These are phyloP conservation scores for Atopsyche davidsoni DNA, from an alignment of 1,140 invertebrate species.

Conservation along the genomic window DNA sequence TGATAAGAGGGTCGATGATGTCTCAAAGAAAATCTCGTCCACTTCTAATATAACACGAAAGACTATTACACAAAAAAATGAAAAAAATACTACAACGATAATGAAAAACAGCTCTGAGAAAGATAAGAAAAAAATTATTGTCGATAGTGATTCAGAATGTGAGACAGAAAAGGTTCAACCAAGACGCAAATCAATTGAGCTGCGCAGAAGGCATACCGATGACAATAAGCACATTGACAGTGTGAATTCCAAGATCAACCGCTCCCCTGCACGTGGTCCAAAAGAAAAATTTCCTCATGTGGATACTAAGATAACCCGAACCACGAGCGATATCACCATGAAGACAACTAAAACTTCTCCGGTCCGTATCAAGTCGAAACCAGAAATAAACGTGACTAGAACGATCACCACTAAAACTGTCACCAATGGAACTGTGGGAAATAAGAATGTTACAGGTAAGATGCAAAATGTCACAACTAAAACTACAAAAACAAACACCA, in stretches of 20 bases:
- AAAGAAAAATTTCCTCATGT: constrained; percentile 20
- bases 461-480: too few species aligned
- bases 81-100: background rate
- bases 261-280: constrained; percentile 13
- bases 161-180: constrained; percentile 16
- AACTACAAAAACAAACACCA: constrained; percentile 37
- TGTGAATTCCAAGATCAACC: constrained; percentile 13
- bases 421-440: constrained; percentile 36
- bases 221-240: constrained; percentile 17
- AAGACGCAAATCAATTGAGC: constrained; percentile 12
- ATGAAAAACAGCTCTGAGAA: background rate
- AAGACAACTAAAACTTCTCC: constrained; percentile 44
- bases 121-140: background rate
- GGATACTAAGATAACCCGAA: constrained; percentile 47
- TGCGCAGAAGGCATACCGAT: constrained; percentile 8
- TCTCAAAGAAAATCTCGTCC: background rate
- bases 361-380: constrained; percentile 42
- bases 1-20: constrained; percentile 21
- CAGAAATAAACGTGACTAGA: constrained; percentile 43
- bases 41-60: constrained; percentile 5
- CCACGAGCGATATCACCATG: constrained; percentile 50
- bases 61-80: constrained; percentile 10
- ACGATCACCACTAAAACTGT: constrained; percentile 31
- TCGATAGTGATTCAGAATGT: constrained; percentile 13
- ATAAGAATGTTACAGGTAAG: too few species aligned